A percentile compares a stretch with the other conserved stretches of the same genome.
phyloP scores from a whole-genome alignment of 1,140 invertebrate genomes.

The Drosophila novamexicana region DNA sequence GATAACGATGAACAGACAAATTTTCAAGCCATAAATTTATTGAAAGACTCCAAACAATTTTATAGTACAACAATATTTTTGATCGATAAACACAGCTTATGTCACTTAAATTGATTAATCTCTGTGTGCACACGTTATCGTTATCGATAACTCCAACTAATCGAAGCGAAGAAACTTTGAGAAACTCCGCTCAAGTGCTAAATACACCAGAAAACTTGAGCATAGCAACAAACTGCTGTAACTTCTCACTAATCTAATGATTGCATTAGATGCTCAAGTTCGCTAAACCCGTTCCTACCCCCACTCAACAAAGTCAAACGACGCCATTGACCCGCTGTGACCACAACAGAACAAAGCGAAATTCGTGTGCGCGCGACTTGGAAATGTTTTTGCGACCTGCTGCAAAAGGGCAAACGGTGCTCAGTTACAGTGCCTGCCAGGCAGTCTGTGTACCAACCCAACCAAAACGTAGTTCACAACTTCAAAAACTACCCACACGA shows the following conservation, averaged over 20 bases:
- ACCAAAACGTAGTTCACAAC: constrained; percentile 13
- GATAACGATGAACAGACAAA: too few relatives aligned
- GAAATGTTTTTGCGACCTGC: constrained; percentile 31
- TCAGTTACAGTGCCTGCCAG: constrained; percentile 6
- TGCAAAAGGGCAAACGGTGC: constrained; percentile 40
- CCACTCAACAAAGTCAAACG: constrained; percentile 36
- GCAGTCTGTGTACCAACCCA: constrained; percentile 5
- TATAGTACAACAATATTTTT: background rate
- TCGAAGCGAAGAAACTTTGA: constrained; percentile 2
- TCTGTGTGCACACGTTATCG: background rate
- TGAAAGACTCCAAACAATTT: too few relatives aligned
- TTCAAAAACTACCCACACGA: constrained; percentile 18
- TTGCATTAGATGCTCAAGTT: constrained; percentile 28
- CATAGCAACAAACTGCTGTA: constrained; percentile 17
- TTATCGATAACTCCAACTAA: background rate
- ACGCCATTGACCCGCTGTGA: constrained; percentile 49
- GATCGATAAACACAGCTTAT: too few relatives aligned
- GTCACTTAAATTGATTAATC: constrained; percentile 5
- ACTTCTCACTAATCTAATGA: constrained; percentile 37
- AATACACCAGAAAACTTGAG: constrained; percentile 6
- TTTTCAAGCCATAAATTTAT: too few relatives aligned
- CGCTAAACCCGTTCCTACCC: background rate
- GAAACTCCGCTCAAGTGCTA: constrained; percentile 3
- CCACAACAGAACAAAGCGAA: constrained; percentile 34
- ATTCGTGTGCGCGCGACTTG: constrained; percentile 34